A percentile compares a stretch with the other conserved stretches of the same genome.
Evolutionary conservation across 1,140 invertebrate genomes (phyloP).

Genomic region (Eubasilissa regina): DNA sequence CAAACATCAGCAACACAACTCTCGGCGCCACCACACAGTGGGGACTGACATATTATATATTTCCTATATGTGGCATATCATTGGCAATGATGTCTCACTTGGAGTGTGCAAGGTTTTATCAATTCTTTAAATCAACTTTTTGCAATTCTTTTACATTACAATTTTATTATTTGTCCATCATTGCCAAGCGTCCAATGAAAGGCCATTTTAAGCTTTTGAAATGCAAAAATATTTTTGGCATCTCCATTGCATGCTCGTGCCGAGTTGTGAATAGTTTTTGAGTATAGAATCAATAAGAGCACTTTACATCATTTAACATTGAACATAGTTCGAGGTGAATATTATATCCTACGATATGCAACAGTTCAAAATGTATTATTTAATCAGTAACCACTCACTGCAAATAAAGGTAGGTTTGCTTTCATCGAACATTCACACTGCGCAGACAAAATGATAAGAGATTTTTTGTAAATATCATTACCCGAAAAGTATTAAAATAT

Average conservation of each 20-base stretch:
- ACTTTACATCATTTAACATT: not conserved
- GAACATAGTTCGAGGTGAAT: conserved; percentile 4
- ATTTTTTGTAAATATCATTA: not conserved
- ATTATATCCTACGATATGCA: not conserved
- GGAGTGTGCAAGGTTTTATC: not conserved
- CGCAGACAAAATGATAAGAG: conserved; percentile 30
- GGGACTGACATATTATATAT: conserved; percentile 12
- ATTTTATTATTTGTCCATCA: conserved; percentile 47
- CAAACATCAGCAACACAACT: conserved; percentile 20
- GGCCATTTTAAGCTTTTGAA: conserved; percentile 33
- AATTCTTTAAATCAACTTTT: not conserved
- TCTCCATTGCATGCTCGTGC: conserved; percentile 72
- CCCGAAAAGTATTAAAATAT: conserved; percentile 17
- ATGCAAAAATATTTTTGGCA: conserved; percentile 46
- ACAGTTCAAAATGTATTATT: not conserved
- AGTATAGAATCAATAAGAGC: conserved; percentile 62
- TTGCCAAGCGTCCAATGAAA: conserved; percentile 39
- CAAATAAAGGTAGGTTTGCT: not conserved
- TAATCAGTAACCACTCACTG: not conserved
- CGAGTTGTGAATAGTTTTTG: conserved; percentile 74
- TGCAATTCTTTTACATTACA: not conserved
- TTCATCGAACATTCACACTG: conserved; percentile 42
- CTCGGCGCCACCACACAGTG: too few relatives aligned
- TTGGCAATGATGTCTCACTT: conserved; percentile 45
- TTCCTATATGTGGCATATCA: conserved; percentile 20